These are phyloP conservation scores for Brenthis daphne DNA, from an alignment of 2,888 invertebrate species.

Conservation along the genomic window DNA sequence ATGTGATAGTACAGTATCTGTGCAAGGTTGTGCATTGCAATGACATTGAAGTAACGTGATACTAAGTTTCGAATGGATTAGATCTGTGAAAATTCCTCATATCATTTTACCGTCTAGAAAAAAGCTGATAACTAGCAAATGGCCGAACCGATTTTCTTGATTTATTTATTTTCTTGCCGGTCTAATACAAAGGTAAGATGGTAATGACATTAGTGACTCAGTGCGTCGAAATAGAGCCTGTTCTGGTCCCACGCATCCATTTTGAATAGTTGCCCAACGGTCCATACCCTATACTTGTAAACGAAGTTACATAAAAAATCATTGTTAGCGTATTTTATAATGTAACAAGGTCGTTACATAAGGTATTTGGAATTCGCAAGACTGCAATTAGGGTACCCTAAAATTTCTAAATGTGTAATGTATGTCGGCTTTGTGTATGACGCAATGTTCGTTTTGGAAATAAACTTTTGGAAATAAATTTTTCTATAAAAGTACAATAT, in stretches of 20 bases:
- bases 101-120: too few relatives aligned
- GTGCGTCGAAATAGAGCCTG: background rate
- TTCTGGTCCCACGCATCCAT: constrained; percentile 14
- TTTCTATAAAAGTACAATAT: too few relatives aligned
- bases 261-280: constrained; percentile 6
- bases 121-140: too few relatives aligned
- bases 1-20: too few relatives aligned
- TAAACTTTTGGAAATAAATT: too few relatives aligned
- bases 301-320: constrained; percentile 23
- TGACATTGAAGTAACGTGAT: too few relatives aligned
- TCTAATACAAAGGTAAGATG: background rate
- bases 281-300: background rate
- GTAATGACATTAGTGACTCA: background rate
- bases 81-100: too few relatives aligned
- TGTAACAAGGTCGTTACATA: constrained; percentile 16
- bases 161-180: too few relatives aligned
- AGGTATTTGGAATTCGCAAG: constrained; percentile 7
- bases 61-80: too few relatives aligned
- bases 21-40: too few relatives aligned
- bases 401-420: background rate
- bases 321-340: constrained; percentile 20
- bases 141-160: too few relatives aligned
- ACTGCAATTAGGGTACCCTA: constrained; percentile 1
- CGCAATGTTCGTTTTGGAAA: background rate
- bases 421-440: background rate